Base-by-base conservation (phyloP, 2,888 invertebrate genomes). In the Drosophila recens region DNA sequence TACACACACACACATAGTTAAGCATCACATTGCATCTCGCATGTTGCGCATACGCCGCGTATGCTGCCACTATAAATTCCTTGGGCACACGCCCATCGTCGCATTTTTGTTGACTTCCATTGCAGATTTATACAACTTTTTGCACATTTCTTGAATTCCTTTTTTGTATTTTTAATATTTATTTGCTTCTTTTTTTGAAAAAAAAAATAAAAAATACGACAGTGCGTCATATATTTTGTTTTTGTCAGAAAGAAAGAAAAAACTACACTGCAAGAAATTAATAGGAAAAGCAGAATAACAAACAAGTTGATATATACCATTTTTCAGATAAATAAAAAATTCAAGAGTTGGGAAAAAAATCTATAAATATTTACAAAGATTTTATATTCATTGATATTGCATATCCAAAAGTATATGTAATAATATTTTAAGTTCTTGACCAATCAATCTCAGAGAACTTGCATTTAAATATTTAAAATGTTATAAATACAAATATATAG, bases 21-120 rank as follows among this genome's bases (percentile, higher is more conserved):
- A 45, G 40, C 42, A 58, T 46, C 52, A 45, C 57, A 79, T 54
- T 68, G 79, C 80, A 58, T 4, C 54, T 62, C 48, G 80, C 67
- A 70, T 80, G 79, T 79, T 77, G 79, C 79, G 68, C 77, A 76
- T 79, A 76, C 77, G 80, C 77, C 77, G 77, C 80, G 79, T 80
- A 67, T 77, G 68, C 63, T 58, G 74, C 78, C 57, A 66, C 71
- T 78, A 67, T 80, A 78, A 79, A 79, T 79, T 79, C 79, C 62
- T 48, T 66, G 59, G 63, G 65, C 77, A 61, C 59, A 72, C 72
- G 66, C 72, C 57, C 76, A 71, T 57, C 62, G 56, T 45, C 53
- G 33, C 52, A 43, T 73, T 65, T 65, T 38, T 67, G 59, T 68
- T 76, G 80, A 63, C 65, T 72, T 64, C 72, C 63, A 61, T 58